Conservation (phyloP, 2,888 invertebrate genomes). For the Leucophenga maculata region DNA sequence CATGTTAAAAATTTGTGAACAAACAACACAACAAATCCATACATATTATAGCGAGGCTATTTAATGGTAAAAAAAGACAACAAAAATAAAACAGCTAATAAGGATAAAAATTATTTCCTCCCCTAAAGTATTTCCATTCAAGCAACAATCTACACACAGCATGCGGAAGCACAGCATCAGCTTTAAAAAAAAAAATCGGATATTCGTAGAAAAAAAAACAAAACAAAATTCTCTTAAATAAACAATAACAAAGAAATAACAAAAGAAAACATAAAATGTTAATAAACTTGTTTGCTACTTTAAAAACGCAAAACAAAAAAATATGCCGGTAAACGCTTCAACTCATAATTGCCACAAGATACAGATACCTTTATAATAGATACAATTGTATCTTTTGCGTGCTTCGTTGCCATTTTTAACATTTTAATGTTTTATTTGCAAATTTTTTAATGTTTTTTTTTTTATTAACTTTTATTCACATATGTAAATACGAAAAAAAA, state of each 20-base stretch:
- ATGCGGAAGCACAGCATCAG: neutral
- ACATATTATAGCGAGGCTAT: no score
- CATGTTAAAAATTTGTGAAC: no score
- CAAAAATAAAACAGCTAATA: no score
- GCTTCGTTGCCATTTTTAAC: neutral
- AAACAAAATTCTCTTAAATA: neutral
- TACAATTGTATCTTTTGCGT: conserved; percentile 17
- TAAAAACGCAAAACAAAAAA: no score
- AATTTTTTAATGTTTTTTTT: neutral
- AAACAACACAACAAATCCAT: no score
- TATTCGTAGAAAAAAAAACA: neutral
- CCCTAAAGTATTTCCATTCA: neutral
- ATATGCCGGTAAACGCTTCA: neutral
- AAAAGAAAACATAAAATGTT: neutral
- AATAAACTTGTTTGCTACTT: conserved; percentile 12
- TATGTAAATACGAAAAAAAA: no score
- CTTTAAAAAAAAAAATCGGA: neutral
- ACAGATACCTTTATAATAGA: conserved; percentile 1
- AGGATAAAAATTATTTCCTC: no score
- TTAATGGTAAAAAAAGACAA: no score
- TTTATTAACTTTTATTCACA: neutral
- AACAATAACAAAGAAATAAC: neutral
- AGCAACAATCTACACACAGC: neutral
- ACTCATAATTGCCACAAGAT: neutral
- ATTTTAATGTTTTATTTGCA: neutral